Percentiles rank a stretch among this genome's conserved stretches.
These are phyloP conservation scores for Centruroides sculpturatus DNA, from an alignment of 1,140 invertebrate species.

Conservation along the genomic window DNA sequence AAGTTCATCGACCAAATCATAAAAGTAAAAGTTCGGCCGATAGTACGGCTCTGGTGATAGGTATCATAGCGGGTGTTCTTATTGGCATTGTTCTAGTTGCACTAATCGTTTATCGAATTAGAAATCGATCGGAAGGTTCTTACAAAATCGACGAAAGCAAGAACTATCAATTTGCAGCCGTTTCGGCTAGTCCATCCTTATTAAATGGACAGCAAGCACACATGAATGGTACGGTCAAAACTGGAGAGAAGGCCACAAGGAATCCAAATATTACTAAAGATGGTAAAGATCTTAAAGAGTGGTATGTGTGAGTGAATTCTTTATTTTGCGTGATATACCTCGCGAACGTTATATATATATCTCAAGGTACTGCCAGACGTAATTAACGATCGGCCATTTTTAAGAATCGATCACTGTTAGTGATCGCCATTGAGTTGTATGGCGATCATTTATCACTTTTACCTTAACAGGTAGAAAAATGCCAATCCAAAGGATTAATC, in stretches of 20 bases:
- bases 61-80: constrained; percentile 75
- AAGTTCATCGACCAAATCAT: constrained; percentile 8
- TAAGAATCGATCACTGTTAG: too few relatives aligned
- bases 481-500: too few relatives aligned
- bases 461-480: too few relatives aligned
- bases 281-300: constrained; percentile 14
- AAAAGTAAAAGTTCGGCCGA: constrained; percentile 15
- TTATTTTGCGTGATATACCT: too few relatives aligned
- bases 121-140: constrained; percentile 65
- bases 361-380: too few relatives aligned
- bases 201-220: constrained; percentile 10
- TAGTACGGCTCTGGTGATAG: constrained; percentile 52
- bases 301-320: constrained; percentile 10
- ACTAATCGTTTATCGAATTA: constrained; percentile 73
- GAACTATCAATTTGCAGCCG: constrained; percentile 30
- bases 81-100: constrained; percentile 83
- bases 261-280: constrained; percentile 15
- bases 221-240: constrained; percentile 2
- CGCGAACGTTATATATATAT: too few relatives aligned
- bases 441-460: too few relatives aligned
- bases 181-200: constrained; percentile 11
- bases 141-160: constrained; percentile 78
- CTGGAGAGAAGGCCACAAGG: constrained; percentile 1
- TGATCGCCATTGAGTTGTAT: too few relatives aligned
- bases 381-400: too few relatives aligned